Conservation (phyloP, 2,113 vertebrate genomes). For the Cebus imitator region DNA sequence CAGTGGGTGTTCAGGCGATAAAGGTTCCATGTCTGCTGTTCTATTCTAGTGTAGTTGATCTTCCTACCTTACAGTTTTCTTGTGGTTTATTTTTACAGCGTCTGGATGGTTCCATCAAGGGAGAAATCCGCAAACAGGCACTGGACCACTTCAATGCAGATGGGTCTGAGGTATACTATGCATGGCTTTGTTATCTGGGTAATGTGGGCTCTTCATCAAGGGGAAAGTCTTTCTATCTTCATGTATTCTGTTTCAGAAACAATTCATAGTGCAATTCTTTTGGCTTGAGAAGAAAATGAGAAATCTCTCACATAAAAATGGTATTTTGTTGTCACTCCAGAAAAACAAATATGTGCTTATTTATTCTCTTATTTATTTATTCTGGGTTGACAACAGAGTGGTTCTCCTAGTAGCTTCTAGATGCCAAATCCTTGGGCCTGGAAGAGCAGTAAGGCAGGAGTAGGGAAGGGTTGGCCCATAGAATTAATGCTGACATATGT, state of each 20-base stretch:
- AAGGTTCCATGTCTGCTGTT: constrained; percentile 57
- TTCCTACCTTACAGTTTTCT: constrained; percentile 59
- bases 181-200: constrained; percentile 1
- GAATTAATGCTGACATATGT: neutral
- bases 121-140: constrained; percentile 98
- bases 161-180: constrained; percentile 94
- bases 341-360: neutral
- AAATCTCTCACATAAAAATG: neutral
- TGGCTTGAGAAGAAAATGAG: neutral
- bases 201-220: neutral
- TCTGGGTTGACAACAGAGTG: neutral
- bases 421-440: neutral
- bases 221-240: neutral
- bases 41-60: constrained; percentile 51
- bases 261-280: neutral
- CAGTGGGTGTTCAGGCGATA: constrained; percentile 82
- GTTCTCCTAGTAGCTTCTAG: neutral
- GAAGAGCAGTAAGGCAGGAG: neutral
- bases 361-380: neutral
- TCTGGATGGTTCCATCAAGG: constrained; percentile 97
- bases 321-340: neutral
- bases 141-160: constrained; percentile 99
- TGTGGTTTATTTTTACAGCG: constrained; percentile 87
- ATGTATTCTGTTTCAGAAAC: constrained; percentile 7
- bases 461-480: neutral